A percentile compares a stretch with the other conserved stretches of the same genome.
Evolutionary conservation across 2,113 vertebrate genomes (phyloP).

Genomic region (Nanger granti): DNA sequence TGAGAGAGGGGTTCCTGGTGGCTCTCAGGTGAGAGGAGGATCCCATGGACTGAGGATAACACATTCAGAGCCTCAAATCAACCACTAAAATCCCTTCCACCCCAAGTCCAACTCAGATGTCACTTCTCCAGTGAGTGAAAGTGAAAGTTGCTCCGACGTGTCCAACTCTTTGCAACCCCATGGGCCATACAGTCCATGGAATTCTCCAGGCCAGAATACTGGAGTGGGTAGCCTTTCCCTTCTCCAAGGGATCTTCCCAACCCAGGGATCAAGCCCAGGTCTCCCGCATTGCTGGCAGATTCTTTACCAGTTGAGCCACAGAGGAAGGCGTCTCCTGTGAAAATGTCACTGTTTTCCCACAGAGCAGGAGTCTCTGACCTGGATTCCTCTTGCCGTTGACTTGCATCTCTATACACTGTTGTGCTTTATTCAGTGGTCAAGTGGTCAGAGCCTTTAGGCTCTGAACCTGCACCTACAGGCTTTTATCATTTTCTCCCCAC

Average conservation of each 20-base stretch:
- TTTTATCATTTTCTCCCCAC: not conserved
- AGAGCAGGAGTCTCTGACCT: not conserved
- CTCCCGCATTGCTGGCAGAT: not conserved
- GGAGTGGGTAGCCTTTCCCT: not conserved
- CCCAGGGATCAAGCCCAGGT: not conserved
- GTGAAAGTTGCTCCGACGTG: accelerated
- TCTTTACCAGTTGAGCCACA: not conserved
- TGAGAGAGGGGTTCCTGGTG: not conserved
- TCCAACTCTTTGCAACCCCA: not conserved
- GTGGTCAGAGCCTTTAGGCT: not conserved
- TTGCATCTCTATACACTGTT: not conserved
- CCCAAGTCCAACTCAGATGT: not conserved
- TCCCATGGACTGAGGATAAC: accelerated
- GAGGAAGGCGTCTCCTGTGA: not conserved
- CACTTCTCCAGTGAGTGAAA: not conserved
- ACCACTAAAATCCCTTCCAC: not conserved
- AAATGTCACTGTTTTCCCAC: not conserved
- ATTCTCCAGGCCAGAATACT: not conserved
- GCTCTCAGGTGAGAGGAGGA: not conserved
- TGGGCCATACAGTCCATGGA: not conserved
- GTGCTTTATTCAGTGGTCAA: not conserved
- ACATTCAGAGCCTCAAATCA: not conserved
- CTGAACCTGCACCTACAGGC: not conserved
- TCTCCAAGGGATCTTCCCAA: not conserved
- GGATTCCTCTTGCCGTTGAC: not conserved